These are phyloP conservation scores for Zootoca vivipara DNA, from an alignment of 2,113 vertebrate species.

Conservation along the genomic window DNA sequence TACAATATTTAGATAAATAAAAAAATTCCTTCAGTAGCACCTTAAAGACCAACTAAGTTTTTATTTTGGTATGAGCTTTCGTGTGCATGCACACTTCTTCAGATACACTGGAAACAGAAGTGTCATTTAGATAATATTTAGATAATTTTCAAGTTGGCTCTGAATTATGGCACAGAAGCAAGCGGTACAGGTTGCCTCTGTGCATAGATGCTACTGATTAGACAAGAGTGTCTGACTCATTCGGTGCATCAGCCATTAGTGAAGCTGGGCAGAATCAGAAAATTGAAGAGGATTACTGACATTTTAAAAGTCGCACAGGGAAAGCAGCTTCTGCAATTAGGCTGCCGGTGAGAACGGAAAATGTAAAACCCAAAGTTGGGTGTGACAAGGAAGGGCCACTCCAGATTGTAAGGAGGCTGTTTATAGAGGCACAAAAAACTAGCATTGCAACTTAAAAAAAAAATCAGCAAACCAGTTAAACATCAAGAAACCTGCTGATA, in stretches of 20 bases:
- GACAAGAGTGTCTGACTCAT: constrained; percentile 6
- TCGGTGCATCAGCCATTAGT: constrained; percentile 11
- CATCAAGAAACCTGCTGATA: not conserved
- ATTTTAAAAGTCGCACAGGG: constrained; percentile 2
- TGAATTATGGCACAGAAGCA: not conserved
- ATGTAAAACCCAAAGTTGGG: not conserved
- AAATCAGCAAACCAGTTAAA: not conserved
- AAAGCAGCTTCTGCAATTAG: not conserved
- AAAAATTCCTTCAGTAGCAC: no score
- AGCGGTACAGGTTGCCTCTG: not conserved
- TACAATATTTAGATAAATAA: not conserved
- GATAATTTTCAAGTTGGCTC: constrained; percentile 11
- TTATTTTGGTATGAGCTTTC: no score
- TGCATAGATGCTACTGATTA: constrained; percentile 14
- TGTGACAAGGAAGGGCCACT: not conserved
- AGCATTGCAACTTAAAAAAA: not conserved
- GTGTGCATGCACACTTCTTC: no score
- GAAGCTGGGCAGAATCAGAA: not conserved
- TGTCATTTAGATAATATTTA: no score
- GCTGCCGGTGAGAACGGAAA: not conserved
- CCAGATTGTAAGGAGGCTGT: not conserved
- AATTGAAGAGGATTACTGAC: constrained; percentile 1
- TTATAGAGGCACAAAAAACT: not conserved
- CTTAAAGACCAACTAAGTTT: no score
- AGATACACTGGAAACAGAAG: no score